Base-by-base conservation (phyloP, 2,113 vertebrate species). In the Dunckerocampus dactyliophorus region DNA sequence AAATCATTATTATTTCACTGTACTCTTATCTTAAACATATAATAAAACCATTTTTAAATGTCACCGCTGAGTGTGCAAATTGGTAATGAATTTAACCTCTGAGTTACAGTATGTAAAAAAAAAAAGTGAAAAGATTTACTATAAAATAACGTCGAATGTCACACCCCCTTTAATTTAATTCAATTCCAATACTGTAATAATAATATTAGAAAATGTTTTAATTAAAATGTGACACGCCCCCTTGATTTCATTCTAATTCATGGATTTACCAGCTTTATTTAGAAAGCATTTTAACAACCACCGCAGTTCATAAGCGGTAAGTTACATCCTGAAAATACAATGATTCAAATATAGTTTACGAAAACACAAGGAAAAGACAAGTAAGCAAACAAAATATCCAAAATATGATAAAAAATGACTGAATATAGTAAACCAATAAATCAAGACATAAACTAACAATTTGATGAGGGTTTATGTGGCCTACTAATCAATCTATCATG, bases 1-100 rank as follows among this genome's bases (percentile, higher is more conserved):
- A 39, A 55, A 7, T n/a, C 11, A 39, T 39, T 12, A 37, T 10
- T 19, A 13, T 9, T 7, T 31, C 53, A 55, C 12, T 37, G n/a
- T 20, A 14, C 28, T 21, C 54, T 56, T 56, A 56, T 56, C 54
- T 42, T 34, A n/a, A 56, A 54, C n/a, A n/a, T 12, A 42, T 6
- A 8, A 42, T 14, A 43, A 43, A 12, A 39, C 10, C 9, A 5
- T 34, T 3, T 39, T 39, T 39, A 39, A 39, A 39, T 39, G 37
- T 39, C 17, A 34, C 8, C 9, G 51, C 31, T 39, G 52, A 37
- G 52, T 39, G 31, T 39, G 31, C 53, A 39, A 39, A 6, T 11
- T 19, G 31, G 19, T 5, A 39, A 39, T 55, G 34, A 28, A 9
- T 19, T 39, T 54, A 37, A 37, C 17, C 31, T 37, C 31, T 39